phyloP scores from a whole-genome alignment of 1,140 invertebrate genomes.

The Heliconius hewitsoni region DNA sequence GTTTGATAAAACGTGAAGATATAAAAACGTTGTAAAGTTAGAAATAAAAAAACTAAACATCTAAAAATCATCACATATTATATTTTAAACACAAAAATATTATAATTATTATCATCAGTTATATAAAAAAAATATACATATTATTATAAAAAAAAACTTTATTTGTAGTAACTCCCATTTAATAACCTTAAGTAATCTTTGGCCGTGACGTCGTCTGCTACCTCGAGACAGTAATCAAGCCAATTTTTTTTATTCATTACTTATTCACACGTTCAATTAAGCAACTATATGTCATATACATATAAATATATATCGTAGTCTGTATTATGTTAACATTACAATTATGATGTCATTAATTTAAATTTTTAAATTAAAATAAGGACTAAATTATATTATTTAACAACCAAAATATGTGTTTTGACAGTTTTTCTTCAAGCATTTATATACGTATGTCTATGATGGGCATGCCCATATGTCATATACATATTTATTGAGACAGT shows the following conservation, averaged over 20 bases:
- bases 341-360: no score
- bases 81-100: background rate
- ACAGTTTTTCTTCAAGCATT: no score
- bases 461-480: no score
- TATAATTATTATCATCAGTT: background rate
- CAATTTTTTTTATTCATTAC: background rate
- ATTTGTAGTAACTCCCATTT: background rate
- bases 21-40: no score
- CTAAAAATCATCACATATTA: background rate
- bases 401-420: background rate
- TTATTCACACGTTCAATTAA: background rate
- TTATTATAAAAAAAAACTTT: background rate
- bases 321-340: no score
- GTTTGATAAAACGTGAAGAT: no score
- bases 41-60: no score
- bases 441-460: no score
- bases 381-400: background rate
- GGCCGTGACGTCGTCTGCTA: slow-evolving; percentile 10
- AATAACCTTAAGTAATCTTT: background rate
- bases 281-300: no score
- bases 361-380: background rate
- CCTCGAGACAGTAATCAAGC: slow-evolving; percentile 9
- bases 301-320: no score
- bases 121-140: background rate
- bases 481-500: no score